Conservation (phyloP, 2,888 invertebrate species). For the Apotomis turbidana region DNA sequence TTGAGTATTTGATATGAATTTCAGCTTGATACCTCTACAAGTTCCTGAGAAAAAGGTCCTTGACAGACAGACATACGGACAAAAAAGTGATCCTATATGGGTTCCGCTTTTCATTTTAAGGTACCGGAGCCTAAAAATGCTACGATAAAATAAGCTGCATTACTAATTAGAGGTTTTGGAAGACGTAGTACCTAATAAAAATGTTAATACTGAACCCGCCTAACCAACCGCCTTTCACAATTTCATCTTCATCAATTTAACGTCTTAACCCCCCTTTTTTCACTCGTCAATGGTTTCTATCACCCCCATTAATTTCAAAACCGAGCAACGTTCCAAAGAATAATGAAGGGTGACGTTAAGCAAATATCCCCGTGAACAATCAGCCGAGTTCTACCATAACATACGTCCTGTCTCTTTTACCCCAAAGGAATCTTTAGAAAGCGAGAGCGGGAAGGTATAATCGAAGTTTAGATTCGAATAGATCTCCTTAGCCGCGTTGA, state of each 20-base stretch:
- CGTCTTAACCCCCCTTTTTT: conserved; percentile 1
- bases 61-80: no score
- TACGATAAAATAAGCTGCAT: not conserved
- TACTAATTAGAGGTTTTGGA: no score
- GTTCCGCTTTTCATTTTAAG: no score
- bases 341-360: conserved; percentile 32
- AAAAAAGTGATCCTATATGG: no score
- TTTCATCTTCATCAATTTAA: conserved; percentile 1
- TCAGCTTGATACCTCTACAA: no score
- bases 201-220: no score
- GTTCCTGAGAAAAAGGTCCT: no score
- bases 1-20: no score
- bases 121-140: no score
- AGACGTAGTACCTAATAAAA: no score
- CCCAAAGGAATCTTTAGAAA: no score
- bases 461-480: not conserved
- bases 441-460: not conserved
- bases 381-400: not conserved
- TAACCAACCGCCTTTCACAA: not conserved
- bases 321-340: conserved; percentile 16
- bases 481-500: not conserved
- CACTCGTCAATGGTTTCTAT: conserved; percentile 8
- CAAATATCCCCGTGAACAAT: conserved; percentile 16
- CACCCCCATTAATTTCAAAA: conserved; percentile 23
- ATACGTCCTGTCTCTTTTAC: not conserved